A percentile compares a stretch with the other conserved stretches of the same genome.
Evolutionary conservation across 2,113 vertebrate species (phyloP).

Genomic region (Stictonetta naevosa): DNA sequence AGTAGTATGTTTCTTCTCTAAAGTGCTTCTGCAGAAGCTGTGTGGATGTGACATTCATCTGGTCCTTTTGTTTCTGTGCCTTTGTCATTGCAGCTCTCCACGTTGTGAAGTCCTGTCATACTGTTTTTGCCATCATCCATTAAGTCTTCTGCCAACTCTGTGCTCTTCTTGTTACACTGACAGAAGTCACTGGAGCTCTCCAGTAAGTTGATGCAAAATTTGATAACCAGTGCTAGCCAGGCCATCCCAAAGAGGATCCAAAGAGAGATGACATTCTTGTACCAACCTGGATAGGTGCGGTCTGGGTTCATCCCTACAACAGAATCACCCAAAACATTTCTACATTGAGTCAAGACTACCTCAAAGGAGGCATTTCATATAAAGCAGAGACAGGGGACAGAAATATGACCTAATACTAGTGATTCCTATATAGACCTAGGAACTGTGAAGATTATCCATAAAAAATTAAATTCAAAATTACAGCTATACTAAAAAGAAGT

Average conservation of each 20-base stretch:
- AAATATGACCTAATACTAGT: background rate
- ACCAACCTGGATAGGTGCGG: constrained; percentile 85
- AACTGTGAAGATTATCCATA: background rate
- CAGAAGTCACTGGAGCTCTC: constrained; percentile 74
- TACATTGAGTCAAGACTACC: background rate
- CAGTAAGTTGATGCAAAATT: constrained; percentile 84
- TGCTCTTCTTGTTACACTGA: constrained; percentile 19
- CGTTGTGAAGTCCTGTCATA: background rate
- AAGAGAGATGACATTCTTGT: constrained; percentile 83
- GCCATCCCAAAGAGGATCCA: constrained; percentile 97
- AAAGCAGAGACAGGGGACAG: background rate
- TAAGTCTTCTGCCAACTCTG: constrained; percentile 6
- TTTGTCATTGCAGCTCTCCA: background rate
- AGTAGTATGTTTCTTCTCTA: background rate
- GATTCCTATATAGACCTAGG: background rate
- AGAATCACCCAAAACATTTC: constrained; percentile 12
- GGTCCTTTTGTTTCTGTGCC: background rate
- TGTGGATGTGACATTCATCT: background rate
- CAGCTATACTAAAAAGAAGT: background rate
- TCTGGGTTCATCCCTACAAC: constrained; percentile 84
- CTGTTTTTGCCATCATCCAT: constrained; percentile 5
- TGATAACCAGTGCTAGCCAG: constrained; percentile 91
- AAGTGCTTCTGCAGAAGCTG: background rate
- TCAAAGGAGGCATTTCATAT: background rate
- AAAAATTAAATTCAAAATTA: background rate